These are phyloP conservation scores for Thalassophryne amazonica DNA, from an alignment of 2,797 vertebrate species.

Conservation along the genomic window DNA sequence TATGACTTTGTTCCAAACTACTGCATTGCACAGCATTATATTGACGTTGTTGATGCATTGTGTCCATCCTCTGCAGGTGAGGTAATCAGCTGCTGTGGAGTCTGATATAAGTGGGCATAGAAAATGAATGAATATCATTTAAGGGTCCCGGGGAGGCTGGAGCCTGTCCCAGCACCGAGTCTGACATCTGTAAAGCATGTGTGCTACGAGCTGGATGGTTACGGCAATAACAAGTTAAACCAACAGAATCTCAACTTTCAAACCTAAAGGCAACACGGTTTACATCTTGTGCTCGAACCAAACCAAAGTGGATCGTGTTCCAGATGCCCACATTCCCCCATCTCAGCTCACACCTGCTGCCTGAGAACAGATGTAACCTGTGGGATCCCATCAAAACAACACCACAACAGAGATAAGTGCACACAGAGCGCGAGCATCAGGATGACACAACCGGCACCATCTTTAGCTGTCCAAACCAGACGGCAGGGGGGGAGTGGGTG, in stretches of 20 bases:
- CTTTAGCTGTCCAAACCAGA: slow-evolving; percentile 36
- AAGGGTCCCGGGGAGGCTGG: too few species aligned
- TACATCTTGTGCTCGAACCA: slow-evolving; percentile 29
- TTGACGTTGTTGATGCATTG: not conserved
- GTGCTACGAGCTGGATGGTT: slow-evolving; percentile 15
- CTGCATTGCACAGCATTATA: not conserved
- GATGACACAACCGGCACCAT: not conserved
- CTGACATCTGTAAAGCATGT: slow-evolving; percentile 5
- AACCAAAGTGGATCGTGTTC: not conserved
- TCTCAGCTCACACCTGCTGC: slow-evolving; percentile 14
- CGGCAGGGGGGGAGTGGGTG: not conserved
- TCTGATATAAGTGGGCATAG: too few species aligned
- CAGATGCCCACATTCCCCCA: slow-evolving; percentile 3
- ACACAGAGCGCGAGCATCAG: slow-evolving; percentile 9
- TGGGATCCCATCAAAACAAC: slow-evolving; percentile 19
- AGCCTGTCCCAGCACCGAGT: too few species aligned
- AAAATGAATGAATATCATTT: too few species aligned
- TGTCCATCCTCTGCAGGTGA: not conserved
- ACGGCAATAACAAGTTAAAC: not conserved
- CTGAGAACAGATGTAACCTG: slow-evolving; percentile 22
- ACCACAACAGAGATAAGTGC: slow-evolving; percentile 22
- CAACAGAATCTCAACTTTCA: slow-evolving; percentile 20
- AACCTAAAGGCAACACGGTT: slow-evolving; percentile 41
- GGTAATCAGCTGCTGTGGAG: slow-evolving; percentile 18
- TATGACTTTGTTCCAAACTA: too few species aligned